Evolutionary conservation across 2,888 invertebrate genomes (phyloP).

Genomic region (Lepidochrysops patricia): DNA sequence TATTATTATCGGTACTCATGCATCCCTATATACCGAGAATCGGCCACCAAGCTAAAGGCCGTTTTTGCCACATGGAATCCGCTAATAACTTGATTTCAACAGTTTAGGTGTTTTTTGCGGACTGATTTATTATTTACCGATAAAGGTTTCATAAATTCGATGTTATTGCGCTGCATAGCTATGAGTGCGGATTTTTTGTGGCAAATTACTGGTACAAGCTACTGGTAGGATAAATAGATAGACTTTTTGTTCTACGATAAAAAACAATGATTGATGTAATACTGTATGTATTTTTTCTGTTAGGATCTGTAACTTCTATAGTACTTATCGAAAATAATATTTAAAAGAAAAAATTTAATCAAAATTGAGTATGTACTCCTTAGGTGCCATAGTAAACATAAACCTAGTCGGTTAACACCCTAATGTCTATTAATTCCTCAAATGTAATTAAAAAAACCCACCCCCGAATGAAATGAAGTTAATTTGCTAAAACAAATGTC

Average conservation of each 20-base stretch:
- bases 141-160: constrained; percentile 15
- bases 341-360: no score
- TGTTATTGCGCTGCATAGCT: constrained; percentile 11
- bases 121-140: constrained; percentile 10
- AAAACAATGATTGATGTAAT: no score
- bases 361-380: no score
- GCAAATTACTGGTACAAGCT: neutral
- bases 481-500: constrained; percentile 17
- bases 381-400: neutral
- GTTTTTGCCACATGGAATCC: constrained; percentile 46
- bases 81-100: constrained; percentile 64
- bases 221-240: neutral
- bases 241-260: no score
- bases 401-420: neutral
- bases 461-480: constrained; percentile 14
- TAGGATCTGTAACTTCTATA: no score
- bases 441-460: constrained; percentile 12
- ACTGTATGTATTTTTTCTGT: no score
- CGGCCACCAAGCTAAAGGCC: constrained; percentile 42
- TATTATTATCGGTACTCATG: constrained; percentile 15
- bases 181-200: constrained; percentile 9
- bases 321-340: no score
- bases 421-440: constrained; percentile 4
- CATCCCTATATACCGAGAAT: constrained; percentile 43
- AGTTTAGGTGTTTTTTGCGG: constrained; percentile 34